Base-by-base conservation (phyloP, 2,888 invertebrate genomes). In the Callyntrura guangdongensis region DNA sequence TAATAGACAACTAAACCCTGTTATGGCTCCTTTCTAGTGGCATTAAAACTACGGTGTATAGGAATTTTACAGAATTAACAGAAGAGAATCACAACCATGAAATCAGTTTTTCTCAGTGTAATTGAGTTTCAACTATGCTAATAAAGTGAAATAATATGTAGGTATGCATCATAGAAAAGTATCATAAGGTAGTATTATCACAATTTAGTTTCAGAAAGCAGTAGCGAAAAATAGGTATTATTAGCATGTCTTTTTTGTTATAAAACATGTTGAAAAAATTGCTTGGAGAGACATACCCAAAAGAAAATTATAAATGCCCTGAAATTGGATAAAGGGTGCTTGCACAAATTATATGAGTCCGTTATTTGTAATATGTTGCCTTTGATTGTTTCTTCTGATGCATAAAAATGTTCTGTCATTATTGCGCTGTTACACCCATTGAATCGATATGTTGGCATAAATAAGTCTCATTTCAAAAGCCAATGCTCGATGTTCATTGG, bases 51-150 rank as follows among this genome's bases (percentile, higher is more conserved):
- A 17, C n/a, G 0, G 17, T 20, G 47, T 12, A 17, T 9, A 5
- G 17, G 2, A 25, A n/a, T 27, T 59, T 59, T 9, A 14, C 47
- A 56, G 45, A 45, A 36, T 56, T n/a, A 47, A 72, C 9, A 20
- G 20, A 17, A 36, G 47, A 11, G 8, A 47, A 45, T 72, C 45
- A 56, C 79, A 74, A 86, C 86, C 86, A 45, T 86, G 86, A 86
- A 86, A 86, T 86, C 20, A 56, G 72, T 85, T 47, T 83, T 79
- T 61, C 17, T 59, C 11, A 36, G 82, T 61, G 27, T 61, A 59
- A 59, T 45, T 20, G 61, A 82, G 45, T 61, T 14, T 56, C 25
- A 22, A 12, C 64, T 25, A 11, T 64, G 17, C 17, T 20, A 61
- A n/a, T 17, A 61, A 61, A n/a, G 53, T 53, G n/a, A 53, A 6